Evolutionary conservation across 2,797 vertebrate genomes (phyloP).

Genomic region (Thunnus albacares): DNA sequence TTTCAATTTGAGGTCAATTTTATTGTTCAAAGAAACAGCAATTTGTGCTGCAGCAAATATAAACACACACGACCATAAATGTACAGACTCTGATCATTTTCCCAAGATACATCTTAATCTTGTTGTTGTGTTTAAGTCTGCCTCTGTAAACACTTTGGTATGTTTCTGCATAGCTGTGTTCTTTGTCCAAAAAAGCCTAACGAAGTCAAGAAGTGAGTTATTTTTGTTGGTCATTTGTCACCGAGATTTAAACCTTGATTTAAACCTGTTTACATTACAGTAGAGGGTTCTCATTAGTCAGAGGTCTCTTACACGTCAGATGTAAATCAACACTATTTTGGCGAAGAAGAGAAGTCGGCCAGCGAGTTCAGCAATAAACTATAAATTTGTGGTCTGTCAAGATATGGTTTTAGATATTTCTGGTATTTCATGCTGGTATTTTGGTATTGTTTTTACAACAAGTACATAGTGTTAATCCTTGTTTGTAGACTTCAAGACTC

Average conservation of each 20-base stretch:
- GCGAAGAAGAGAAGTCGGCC: slow-evolving; percentile 1
- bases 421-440: slow-evolving; percentile 3
- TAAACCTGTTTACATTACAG: slow-evolving; percentile 60
- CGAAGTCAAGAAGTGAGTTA: slow-evolving; percentile 45
- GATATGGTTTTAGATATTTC: neutral
- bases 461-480: neutral
- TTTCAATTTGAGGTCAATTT: slow-evolving; percentile 25
- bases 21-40: slow-evolving; percentile 5
- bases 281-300: slow-evolving; percentile 57
- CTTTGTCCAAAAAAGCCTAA: slow-evolving; percentile 30
- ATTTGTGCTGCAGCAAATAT: slow-evolving; percentile 29
- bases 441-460: neutral
- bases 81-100: slow-evolving; percentile 38
- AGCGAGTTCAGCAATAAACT: slow-evolving; percentile 6
- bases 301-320: slow-evolving; percentile 22
- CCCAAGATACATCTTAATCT: slow-evolving; percentile 33
- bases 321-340: slow-evolving; percentile 14
- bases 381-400: slow-evolving; percentile 1
- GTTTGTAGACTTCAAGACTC: neutral
- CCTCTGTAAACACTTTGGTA: slow-evolving; percentile 62
- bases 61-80: slow-evolving; percentile 5
- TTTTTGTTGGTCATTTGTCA: slow-evolving; percentile 67
- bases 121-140: slow-evolving; percentile 54
- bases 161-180: slow-evolving; percentile 49
- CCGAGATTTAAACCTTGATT: slow-evolving; percentile 57